A percentile compares a stretch with the other conserved stretches of the same genome.
These are phyloP conservation scores for Gandaritis pyraliata DNA, from an alignment of 2,888 invertebrate genomes.

Conservation along the genomic window DNA sequence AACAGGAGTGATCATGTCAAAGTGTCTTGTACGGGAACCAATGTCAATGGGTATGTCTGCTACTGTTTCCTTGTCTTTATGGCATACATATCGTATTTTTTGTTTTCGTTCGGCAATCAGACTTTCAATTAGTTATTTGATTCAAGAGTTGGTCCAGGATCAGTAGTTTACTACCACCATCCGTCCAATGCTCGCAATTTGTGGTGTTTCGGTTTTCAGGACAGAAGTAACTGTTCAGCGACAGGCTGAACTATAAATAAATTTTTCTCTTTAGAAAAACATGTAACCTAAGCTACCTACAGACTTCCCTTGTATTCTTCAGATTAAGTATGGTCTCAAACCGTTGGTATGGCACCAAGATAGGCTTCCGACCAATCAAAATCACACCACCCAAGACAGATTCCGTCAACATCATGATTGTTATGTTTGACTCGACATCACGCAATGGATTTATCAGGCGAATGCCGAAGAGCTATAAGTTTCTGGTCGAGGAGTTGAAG, in stretches of 20 bases:
- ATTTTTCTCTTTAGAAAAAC: too few relatives aligned
- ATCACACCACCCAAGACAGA: not conserved
- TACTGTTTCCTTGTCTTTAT: not conserved
- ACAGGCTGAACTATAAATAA: too few relatives aligned
- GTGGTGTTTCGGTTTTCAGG: too few relatives aligned
- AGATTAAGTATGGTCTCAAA: not conserved
- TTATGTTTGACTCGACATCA: constrained; percentile 95
- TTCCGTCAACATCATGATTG: constrained; percentile 88
- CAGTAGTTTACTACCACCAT: too few relatives aligned
- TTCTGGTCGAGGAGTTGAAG: constrained; percentile 79
- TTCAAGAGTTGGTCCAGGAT: too few relatives aligned
- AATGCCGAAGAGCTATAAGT: constrained; percentile 90
- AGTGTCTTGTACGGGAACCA: constrained; percentile 83
- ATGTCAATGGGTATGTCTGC: constrained; percentile 41
- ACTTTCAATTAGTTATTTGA: too few relatives aligned
- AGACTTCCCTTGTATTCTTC: too few relatives aligned
- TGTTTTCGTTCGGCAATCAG: too few relatives aligned
- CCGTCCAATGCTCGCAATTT: too few relatives aligned
- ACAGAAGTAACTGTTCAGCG: too few relatives aligned
- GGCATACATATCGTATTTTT: too few relatives aligned
- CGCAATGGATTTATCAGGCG: constrained; percentile 92
- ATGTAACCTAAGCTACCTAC: too few relatives aligned
- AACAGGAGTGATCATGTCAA: constrained; percentile 88
- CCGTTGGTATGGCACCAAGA: constrained; percentile 8
- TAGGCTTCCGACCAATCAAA: not conserved